phyloP scores from a whole-genome alignment of 2,888 invertebrate genomes.

The Drosophila birchii region DNA sequence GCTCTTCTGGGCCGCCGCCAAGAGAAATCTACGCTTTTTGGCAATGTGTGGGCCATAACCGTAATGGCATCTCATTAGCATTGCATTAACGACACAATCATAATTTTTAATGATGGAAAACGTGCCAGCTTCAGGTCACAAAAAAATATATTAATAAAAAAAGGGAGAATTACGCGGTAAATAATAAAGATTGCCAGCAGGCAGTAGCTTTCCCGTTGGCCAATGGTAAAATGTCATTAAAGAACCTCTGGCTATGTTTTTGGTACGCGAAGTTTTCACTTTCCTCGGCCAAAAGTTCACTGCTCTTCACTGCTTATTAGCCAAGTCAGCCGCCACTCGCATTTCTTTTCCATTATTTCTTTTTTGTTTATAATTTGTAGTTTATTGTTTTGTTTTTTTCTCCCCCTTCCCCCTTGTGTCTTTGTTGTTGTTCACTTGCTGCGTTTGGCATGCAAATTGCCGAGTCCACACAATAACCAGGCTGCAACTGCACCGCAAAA shows the following conservation, averaged over 20 bases:
- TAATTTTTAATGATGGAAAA: slow-evolving; percentile 73
- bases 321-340: slow-evolving; percentile 46
- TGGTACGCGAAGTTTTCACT: slow-evolving; percentile 61
- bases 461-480: slow-evolving; percentile 47
- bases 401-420: background rate
- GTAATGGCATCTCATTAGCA: slow-evolving; percentile 65
- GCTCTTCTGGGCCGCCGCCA: slow-evolving; percentile 12
- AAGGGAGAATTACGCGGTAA: slow-evolving; percentile 4
- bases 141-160: slow-evolving; percentile 43
- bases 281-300: slow-evolving; percentile 65
- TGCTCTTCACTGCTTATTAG: slow-evolving; percentile 68
- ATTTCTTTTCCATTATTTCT: slow-evolving; percentile 52
- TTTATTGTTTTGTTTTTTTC: slow-evolving; percentile 56
- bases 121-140: slow-evolving; percentile 59
- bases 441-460: slow-evolving; percentile 74
- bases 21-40: slow-evolving; percentile 49
- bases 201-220: slow-evolving; percentile 22
- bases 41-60: slow-evolving; percentile 53
- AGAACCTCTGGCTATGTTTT: slow-evolving; percentile 27
- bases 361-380: slow-evolving; percentile 51
- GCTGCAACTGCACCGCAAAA: slow-evolving; percentile 34
- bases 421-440: slow-evolving; percentile 11
- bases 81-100: slow-evolving; percentile 66
- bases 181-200: slow-evolving; percentile 10
- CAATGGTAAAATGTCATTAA: slow-evolving; percentile 24